Evolutionary conservation across 2,888 invertebrate species (phyloP), one percentile per base, ranked within the genome.

Genomic region (Mongoloraphidia duomilia): DNA sequence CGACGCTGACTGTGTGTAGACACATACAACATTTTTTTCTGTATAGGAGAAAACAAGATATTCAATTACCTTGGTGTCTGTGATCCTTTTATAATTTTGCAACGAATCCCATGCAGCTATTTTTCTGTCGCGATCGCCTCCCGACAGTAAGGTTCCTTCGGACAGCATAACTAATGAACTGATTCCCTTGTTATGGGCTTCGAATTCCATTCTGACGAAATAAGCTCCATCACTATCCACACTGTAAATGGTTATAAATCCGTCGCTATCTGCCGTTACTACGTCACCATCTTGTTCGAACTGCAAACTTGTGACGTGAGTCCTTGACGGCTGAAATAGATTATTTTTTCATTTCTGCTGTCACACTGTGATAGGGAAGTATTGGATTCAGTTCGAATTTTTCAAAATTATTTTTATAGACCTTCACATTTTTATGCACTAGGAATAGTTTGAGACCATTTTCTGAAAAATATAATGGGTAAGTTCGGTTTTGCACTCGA

Each of bases 211-310:
- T 54, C 88, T 74, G 4, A 89, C 87, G 60, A 88, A 90, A 65
- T 89, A 91, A 2, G 89, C 87, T 0, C 90, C 91, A 60, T 89
- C 89, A 34, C 87, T 84, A 61, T 90, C 89, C 0, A 89, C 87
- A 53, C 87, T 85, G 67, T 93, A 94, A 51, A 93, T 80, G 5
- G 91, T 90, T 54, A 94, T 86, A 59, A 90, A 88, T 8, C 93
- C 93, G 63, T 89, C 90, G 52, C 87, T 86, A 61, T 94, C 93
- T 0, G 91, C 93, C 0, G 91, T 91, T 42, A 94, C 85, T 2
- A 93, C 88, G 63, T 92, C 92, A 8, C 92, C 93, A 61, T 89
- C 89, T 65, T 87, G 84, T 60, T 91, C 88, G 61, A 92, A 93
- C 61, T 91, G 89, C 13, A 93, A 73, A 51, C 90, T 86, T 4